Base-by-base conservation (phyloP, 2,113 vertebrate species). In the Mirza zaza region DNA sequence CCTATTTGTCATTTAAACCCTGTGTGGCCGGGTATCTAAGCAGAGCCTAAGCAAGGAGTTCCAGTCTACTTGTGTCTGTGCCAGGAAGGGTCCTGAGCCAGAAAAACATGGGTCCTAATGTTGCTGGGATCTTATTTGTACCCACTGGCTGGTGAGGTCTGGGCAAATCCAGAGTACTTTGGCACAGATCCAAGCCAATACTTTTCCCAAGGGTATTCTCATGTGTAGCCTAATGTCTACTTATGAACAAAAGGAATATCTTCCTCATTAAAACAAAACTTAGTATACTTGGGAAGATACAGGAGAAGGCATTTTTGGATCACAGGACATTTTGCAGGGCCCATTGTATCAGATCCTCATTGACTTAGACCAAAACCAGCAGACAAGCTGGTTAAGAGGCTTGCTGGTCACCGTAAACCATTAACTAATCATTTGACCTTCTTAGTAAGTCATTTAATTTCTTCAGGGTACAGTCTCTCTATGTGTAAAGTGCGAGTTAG, bases 251-350 rank as follows among this genome's bases (percentile, higher is more conserved):
- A 70, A 91, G 9, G 36, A 71, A 6, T 81, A 67, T 75, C 15
- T 91, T 92, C 80, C 32, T 91, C 61, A 91, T 70, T 76, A 76
- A 73, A 36, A 71, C 50, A 73, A 95, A 95, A 73, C 21, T 48
- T 91, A 48, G 5, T 34, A 87, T 39, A 36, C 42, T n/a, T 45
- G 12, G 12, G 20, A 65, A 39, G 32, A 45, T 20, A 3, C 1
- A 73, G 61, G 61, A 63, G 34, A 15, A 90, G 65, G 42, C 20
- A 48, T 34, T 27, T 63, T 48, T 59, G 83, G 39, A 80, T 90
- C 73, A 93, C 36, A 68, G 17, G 45, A 42, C 23, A 45, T 63
- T 88, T 89, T 85, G 20, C 10, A 94, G 2, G 5, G 7, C 18
- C 45, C 21, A 45, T 9, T 42, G 77, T 65, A 23, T 50, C 25